phyloP scores from a whole-genome alignment of 2,113 vertebrate genomes.

The Monarcha castaneiventris region DNA sequence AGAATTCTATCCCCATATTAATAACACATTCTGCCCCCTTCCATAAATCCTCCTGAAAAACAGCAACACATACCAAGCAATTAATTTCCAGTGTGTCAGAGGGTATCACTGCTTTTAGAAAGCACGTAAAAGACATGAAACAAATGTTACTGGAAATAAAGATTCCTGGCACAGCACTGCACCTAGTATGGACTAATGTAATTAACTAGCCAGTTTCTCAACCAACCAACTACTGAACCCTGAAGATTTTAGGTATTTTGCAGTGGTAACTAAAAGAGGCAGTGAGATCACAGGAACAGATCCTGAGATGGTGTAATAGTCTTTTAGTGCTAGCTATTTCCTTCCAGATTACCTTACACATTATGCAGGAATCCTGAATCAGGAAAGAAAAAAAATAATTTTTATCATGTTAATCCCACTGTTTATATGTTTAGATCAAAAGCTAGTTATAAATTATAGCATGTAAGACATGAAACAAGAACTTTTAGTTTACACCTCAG shows the following conservation, averaged over 20 bases:
- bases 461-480: not conserved
- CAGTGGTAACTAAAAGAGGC: not conserved
- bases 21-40: not conserved
- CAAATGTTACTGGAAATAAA: not conserved
- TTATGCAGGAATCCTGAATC: not conserved
- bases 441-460: not conserved
- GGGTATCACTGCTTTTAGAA: not conserved
- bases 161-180: not conserved
- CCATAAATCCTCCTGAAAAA: not conserved
- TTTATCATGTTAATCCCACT: not conserved
- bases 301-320: not conserved
- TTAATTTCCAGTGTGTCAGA: not conserved
- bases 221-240: not conserved
- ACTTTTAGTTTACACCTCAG: not conserved
- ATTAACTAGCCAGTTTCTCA: not conserved
- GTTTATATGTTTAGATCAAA: not conserved
- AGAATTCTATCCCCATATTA: not conserved
- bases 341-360: not conserved
- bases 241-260: not conserved
- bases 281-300: not conserved
- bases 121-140: not conserved
- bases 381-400: not conserved
- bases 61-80: not conserved
- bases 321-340: not conserved
- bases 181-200: not conserved